Evolutionary conservation across 2,113 vertebrate genomes (phyloP).

Genomic region (Gobiocypris rarus): DNA sequence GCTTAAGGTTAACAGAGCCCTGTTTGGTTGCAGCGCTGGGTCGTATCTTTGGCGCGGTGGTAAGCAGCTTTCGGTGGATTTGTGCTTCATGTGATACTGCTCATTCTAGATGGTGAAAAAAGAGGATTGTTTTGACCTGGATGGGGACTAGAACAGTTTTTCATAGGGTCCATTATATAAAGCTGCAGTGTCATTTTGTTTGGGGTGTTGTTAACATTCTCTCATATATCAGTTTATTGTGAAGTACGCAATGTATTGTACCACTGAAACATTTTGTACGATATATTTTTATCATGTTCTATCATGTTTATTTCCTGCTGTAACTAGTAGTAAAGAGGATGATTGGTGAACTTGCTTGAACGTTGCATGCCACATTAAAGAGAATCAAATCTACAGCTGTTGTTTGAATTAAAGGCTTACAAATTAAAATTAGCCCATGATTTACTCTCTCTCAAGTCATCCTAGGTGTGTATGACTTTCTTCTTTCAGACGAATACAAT

Average conservation of each 20-base stretch:
- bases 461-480: no score
- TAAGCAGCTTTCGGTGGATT: conserved; percentile 71
- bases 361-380: no score
- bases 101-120: conserved; percentile 25
- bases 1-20: conserved; percentile 65
- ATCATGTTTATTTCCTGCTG: no score
- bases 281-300: no score
- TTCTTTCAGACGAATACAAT: no score
- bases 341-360: no score
- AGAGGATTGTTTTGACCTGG: neutral
- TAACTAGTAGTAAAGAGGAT: no score
- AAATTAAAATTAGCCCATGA: no score
- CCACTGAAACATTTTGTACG: no score
- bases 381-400: no score
- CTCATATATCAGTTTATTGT: neutral
- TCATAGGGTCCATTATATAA: neutral
- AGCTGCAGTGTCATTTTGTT: neutral
- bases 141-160: neutral
- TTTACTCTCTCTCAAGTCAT: no score
- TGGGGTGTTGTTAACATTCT: neutral
- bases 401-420: no score
- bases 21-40: conserved; percentile 62
- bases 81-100: conserved; percentile 69
- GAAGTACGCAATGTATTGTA: neutral
- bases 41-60: conserved; percentile 57